Evolutionary conservation across 2,888 invertebrate species (phyloP).

Genomic region (Diogma glabrata): DNA sequence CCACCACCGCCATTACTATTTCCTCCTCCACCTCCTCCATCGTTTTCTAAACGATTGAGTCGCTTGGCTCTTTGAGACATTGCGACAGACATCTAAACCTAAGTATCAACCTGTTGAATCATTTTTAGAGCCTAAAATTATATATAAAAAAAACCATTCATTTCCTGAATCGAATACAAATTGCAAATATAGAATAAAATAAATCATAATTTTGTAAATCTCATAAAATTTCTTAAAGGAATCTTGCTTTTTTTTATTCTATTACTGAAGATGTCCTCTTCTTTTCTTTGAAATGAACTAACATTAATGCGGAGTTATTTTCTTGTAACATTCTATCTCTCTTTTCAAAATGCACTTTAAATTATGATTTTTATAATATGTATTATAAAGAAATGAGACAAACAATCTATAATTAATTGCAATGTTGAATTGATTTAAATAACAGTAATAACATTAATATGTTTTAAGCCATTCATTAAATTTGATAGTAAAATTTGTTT

Average conservation of each 20-base stretch:
- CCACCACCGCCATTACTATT: constrained; percentile 36
- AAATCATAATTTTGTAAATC: constrained; percentile 1
- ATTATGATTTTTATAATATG: constrained; percentile 2
- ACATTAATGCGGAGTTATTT: constrained; percentile 9
- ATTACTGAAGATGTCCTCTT: constrained; percentile 8
- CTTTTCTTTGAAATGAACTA: constrained; percentile 8
- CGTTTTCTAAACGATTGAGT: constrained; percentile 47
- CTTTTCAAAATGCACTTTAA: constrained; percentile 1
- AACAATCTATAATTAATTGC: constrained; percentile 6
- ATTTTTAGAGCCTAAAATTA: constrained; percentile 4
- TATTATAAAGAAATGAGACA: constrained; percentile 6
- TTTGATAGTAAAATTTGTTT: constrained; percentile 6
- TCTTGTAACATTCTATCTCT: constrained; percentile 2
- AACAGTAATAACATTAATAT: constrained; percentile 1
- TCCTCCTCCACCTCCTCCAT: constrained; percentile 17
- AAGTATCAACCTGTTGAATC: constrained; percentile 10
- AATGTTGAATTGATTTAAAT: constrained; percentile 6
- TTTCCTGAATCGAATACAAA: no score
- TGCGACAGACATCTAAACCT: constrained; percentile 10
- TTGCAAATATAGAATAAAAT: neutral
- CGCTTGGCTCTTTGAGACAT: constrained; percentile 72
- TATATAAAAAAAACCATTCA: neutral
- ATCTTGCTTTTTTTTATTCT: neutral
- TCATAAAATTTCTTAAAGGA: constrained; percentile 1
- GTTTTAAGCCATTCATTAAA: constrained; percentile 5